These are phyloP conservation scores for Porphyrio hochstetteri DNA, from an alignment of 2,113 vertebrate species.

Conservation along the genomic window DNA sequence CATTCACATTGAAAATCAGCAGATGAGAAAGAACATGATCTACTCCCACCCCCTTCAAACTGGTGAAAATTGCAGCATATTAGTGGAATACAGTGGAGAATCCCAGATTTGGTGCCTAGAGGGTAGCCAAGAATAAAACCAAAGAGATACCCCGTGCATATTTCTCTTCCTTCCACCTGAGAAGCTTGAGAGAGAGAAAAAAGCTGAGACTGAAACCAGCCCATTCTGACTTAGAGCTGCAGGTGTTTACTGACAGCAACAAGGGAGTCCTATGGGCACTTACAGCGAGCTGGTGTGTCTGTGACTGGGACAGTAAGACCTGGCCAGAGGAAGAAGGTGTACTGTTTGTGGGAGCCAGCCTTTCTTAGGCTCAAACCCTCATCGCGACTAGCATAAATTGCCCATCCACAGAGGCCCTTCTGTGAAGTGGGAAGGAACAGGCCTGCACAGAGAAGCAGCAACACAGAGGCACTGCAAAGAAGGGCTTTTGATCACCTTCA, in stretches of 20 bases:
- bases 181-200: neutral
- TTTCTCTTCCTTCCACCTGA: neutral
- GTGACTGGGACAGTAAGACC: neutral
- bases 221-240: neutral
- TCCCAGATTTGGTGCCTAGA: neutral
- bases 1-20: neutral
- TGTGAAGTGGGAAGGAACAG: neutral
- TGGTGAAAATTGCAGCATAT: neutral
- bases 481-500: neutral
- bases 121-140: neutral
- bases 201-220: neutral
- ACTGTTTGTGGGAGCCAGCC: neutral
- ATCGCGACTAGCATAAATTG: neutral
- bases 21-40: neutral
- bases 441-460: neutral
- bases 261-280: neutral
- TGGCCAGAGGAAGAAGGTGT: neutral
- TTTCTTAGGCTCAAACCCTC: neutral
- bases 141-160: neutral
- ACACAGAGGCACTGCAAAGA: neutral
- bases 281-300: neutral
- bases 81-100: neutral
- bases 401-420: neutral
- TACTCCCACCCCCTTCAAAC: neutral
- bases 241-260: neutral